Percentiles rank a stretch among this genome's conserved stretches.
phyloP scores from a whole-genome alignment of 2,113 vertebrate species.

The Gallinago media region DNA sequence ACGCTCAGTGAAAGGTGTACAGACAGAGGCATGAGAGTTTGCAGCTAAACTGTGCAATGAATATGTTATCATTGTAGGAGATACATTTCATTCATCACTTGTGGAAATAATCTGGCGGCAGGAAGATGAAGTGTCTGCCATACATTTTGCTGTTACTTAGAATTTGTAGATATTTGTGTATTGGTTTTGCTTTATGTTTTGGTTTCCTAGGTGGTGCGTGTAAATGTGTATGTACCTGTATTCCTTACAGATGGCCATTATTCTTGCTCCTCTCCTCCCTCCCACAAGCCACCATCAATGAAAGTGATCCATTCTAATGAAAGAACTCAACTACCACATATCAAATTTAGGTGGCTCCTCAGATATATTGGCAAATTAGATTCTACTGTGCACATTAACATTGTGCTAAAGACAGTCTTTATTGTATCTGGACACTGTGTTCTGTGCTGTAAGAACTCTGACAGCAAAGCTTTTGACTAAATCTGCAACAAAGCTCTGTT shows the following conservation, averaged over 20 bases:
- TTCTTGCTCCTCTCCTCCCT: background rate
- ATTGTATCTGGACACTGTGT: background rate
- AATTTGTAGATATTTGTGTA: background rate
- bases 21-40: background rate
- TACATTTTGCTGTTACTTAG: background rate
- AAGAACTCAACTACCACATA: background rate
- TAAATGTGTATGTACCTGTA: background rate
- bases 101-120: background rate
- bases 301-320: background rate
- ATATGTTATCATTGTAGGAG: background rate
- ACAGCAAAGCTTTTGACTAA: background rate
- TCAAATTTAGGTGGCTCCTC: background rate
- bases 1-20: background rate
- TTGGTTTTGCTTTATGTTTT: background rate
- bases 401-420: background rate
- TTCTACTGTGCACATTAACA: background rate
- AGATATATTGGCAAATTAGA: background rate
- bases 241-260: background rate
- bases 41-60: background rate
- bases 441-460: background rate
- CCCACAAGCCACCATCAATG: background rate
- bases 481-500: background rate
- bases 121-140: background rate
- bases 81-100: background rate
- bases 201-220: background rate